Evolutionary conservation across 2,113 vertebrate genomes (phyloP), one percentile per base, ranked within the genome.

Genomic region (Sisor rabdophorus): DNA sequence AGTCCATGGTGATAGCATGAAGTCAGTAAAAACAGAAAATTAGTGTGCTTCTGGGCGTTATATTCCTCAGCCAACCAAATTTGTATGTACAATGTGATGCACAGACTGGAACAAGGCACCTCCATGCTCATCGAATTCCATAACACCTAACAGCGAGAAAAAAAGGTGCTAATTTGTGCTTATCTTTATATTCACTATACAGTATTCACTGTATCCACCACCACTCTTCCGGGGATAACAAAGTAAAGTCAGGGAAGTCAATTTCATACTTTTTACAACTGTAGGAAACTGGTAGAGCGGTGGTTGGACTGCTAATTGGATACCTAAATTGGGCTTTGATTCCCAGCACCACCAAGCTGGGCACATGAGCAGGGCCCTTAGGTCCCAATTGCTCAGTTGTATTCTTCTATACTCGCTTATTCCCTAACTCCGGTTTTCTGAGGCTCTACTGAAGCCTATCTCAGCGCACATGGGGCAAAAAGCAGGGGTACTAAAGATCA

Each of bases 61-160:
- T 78, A 77, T 79, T 79, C 70, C 47, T 36, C 70, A 80, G 68
- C 67, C 71, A 83, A 60, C 81, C 82, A 82, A 77, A 80, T 69
- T 60, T 76, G 76, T 72, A 71, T 82, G 81, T 78, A 83, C 28
- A 74, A 86, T 88, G 86, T 86, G 85, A 91, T 87, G 86, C 86
- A 82, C 81, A 83, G 71, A 70, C 79, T 48, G 16, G 80, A 89
- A 91, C 87, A 90, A 91, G 83, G 79, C 82, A 13, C 61, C 16
- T 54, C 78, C 71, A 76, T 11, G 24, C 77, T 76, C 71, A 55
- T 69, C 79, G 85, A 86, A 91, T 87, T 85, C 82, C 58, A 55
- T 80, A 78, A 71, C 61, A 80, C 48, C 58, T 20, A 79, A 3
- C 32, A 82, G 70, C 22, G 59, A 48, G 30, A 52, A 74, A 54